These are phyloP conservation scores for Procambarus virginalis DNA, from an alignment of 1,140 invertebrate genomes.

Conservation along the genomic window DNA sequence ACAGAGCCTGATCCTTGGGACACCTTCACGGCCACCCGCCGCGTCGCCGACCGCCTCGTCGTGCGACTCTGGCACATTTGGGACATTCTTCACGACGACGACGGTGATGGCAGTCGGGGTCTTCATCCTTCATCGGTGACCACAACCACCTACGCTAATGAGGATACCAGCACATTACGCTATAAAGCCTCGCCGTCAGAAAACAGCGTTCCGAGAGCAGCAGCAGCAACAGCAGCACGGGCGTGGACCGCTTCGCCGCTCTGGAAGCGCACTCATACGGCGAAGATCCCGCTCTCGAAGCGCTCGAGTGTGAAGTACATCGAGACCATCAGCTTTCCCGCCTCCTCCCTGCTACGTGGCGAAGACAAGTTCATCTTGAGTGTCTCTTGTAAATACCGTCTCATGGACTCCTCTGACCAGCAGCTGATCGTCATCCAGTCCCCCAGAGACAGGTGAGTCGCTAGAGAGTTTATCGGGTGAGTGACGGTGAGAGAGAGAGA, in stretches of 20 bases:
- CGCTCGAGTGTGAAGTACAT: not conserved
- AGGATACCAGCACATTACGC: too few species aligned
- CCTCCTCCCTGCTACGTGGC: not conserved
- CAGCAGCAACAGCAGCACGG: not conserved
- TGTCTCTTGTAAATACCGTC: not conserved
- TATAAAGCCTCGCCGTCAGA: too few species aligned
- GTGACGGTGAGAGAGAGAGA: too few species aligned
- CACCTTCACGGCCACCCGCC: slow-evolving; percentile 20
- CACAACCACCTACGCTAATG: too few species aligned
- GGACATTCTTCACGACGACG: slow-evolving; percentile 15
- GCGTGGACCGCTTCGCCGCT: not conserved
- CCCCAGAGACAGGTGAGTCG: slow-evolving; percentile 30
- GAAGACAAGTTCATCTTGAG: slow-evolving; percentile 6
- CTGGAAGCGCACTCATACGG: too few species aligned
- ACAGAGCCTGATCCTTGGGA: not conserved
- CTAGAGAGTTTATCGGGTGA: too few species aligned
- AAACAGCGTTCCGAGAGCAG: too few species aligned
- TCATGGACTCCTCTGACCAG: not conserved
- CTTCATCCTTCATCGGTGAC: too few species aligned
- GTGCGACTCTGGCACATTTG: slow-evolving; percentile 18
- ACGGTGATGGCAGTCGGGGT: not conserved
- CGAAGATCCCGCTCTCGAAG: not conserved
- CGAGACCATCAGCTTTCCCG: slow-evolving; percentile 31
- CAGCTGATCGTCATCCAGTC: slow-evolving; percentile 11
- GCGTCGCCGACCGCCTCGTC: slow-evolving; percentile 8